phyloP scores from a whole-genome alignment of 2,797 vertebrate genomes.

The Peromyscus aztecus region DNA sequence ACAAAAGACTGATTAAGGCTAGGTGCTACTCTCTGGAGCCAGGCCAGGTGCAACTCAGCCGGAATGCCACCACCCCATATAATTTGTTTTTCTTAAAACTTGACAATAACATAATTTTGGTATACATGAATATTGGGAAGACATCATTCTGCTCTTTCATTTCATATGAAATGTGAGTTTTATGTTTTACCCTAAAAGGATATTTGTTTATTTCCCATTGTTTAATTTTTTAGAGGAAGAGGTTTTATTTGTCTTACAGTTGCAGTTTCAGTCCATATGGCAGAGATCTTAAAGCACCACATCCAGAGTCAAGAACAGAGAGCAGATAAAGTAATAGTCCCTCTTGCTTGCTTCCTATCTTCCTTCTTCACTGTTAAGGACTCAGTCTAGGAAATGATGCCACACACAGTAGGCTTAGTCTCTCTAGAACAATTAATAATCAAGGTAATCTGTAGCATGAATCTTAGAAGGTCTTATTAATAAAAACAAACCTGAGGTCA shows the following conservation, averaged over 20 bases:
- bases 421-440: neutral
- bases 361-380: neutral
- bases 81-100: conserved; percentile 1
- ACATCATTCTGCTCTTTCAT: neutral
- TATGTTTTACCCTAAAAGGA: neutral
- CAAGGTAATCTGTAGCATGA: neutral
- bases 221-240: neutral
- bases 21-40: too few relatives aligned
- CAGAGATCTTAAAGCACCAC: neutral
- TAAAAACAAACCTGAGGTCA: too few relatives aligned
- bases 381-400: neutral
- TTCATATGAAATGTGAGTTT: neutral
- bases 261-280: neutral
- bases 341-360: neutral
- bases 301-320: neutral
- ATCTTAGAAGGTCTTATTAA: too few relatives aligned
- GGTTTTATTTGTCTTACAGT: neutral
- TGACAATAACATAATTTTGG: neutral
- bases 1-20: too few relatives aligned
- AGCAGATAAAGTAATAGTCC: neutral
- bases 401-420: neutral
- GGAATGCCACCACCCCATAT: too few relatives aligned
- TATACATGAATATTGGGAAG: neutral
- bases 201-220: neutral
- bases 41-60: too few relatives aligned